Evolutionary conservation across 1,140 invertebrate species (phyloP), one percentile per base, ranked within the genome.

Genomic region (Tetranychus urticae): DNA sequence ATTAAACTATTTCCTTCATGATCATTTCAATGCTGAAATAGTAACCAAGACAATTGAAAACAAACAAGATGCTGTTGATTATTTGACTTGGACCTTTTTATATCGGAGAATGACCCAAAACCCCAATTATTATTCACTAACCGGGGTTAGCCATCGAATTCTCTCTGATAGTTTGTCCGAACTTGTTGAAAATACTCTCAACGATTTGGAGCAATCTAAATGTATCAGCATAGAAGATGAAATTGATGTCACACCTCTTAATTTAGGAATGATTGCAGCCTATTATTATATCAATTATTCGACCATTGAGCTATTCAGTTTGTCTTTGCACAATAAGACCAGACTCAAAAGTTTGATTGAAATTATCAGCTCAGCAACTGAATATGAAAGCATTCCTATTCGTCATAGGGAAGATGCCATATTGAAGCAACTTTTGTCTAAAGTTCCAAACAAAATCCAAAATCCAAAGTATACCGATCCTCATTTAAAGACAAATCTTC

Each of bases 281-380:
- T 99, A 99, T 72, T 99, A 99, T 72, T 99, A 98, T 71, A 98
- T 98, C 65, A 97, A 97, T 74, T 99, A 99, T 68, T 94, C 92
- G 0, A 99, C 96, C 0, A 98, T 99, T 85, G 93, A 98, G 73
- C 75, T 98, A 61, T 99, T 99, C 77, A 93, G 88, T 68, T 79
- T 96, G 66, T 97, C 93, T 2, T 72, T 99, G 5, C 97, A 92
- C 58, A 88, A 79, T 63, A 98, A 97, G 76, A 99, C 93, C 0
- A 99, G 98, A 75, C 88, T 97, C 55, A 80, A 91, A 35, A 92
- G 92, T 45, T 76, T 99, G 1, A 74, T 99, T 63, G 96, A 99
- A 75, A 99, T 99, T 67, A 93, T 99, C 45, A 88, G 91, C 0
- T 90, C 88, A 45, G 93, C 96, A 0, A 88, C 89, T 0, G 96